These are phyloP conservation scores for Tiliqua scincoides DNA, from an alignment of 2,113 vertebrate species.

Conservation along the genomic window DNA sequence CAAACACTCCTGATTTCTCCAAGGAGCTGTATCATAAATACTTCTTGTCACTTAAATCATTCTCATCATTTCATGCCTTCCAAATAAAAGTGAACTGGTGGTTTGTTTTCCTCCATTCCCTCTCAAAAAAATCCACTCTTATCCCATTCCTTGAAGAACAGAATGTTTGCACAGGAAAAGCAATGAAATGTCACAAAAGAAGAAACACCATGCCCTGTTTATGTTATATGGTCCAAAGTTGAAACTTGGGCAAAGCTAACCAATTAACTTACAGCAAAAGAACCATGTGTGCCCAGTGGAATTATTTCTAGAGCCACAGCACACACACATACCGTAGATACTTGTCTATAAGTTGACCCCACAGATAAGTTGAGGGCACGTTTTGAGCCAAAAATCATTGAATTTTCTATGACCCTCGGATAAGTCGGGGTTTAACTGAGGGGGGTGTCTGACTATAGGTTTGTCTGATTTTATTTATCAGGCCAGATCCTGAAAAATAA, in stretches of 20 bases:
- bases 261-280: background rate
- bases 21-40: background rate
- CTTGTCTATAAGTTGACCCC: too few relatives aligned
- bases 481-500: too few relatives aligned
- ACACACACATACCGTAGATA: too few relatives aligned
- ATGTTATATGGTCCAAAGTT: background rate
- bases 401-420: too few relatives aligned
- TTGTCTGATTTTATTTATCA: too few relatives aligned
- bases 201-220: background rate
- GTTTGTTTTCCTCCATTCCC: background rate
- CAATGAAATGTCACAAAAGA: background rate
- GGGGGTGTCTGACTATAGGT: too few relatives aligned
- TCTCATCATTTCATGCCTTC: conserved; percentile 2
- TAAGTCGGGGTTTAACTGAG: too few relatives aligned
- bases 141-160: background rate
- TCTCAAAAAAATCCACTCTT: background rate
- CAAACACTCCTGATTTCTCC: conserved; percentile 23
- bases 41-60: conserved; percentile 14
- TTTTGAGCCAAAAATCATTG: too few relatives aligned
- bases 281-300: background rate
- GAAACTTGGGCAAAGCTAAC: background rate
- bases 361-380: too few relatives aligned
- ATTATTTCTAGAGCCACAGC: background rate
- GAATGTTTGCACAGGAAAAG: background rate
- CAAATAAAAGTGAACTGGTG: background rate